Base-by-base conservation (phyloP, 1,140 invertebrate species). In the Chironomus tepperi region DNA sequence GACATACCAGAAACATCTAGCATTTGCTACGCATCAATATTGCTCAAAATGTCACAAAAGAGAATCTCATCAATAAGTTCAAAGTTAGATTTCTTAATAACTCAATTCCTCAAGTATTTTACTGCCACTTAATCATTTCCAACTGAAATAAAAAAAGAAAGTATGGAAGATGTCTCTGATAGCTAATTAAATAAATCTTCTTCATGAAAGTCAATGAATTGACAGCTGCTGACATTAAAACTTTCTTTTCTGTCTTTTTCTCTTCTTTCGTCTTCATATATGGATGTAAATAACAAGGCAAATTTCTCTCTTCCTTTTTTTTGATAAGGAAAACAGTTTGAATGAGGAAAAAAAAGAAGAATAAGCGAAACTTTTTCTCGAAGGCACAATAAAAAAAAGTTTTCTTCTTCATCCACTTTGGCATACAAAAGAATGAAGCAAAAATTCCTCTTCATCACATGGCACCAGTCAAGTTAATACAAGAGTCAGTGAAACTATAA, bases 121-220 rank as follows among this genome's bases (percentile, higher is more conserved):
- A 5, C 24, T 34, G 24, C 24, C 24, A 34, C 24, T 34, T 34
- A 34, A 34, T 34, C 24, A 34, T 34, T n/a, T 34, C 24, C 24
- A 34, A 34, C 2, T 34, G 47, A 57, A n/a, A 57, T 12, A n/a
- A 57, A 57, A 57, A 57, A n/a, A n/a, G n/a, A n/a, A n/a, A n/a
- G n/a, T 57, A n/a, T 2, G 7, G 64, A n/a, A 70, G 65, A 70
- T 15, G 47, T 57, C 47, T 15, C 5, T 57, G n/a, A 16, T 21
- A 9, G 18, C 65, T 70, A 70, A 70, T 70, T 70, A 70, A 70
- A 70, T 70, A 70, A 70, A 70, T 70, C 65, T 21, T 18, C 47
- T n/a, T 34, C 24, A 34, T 34, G 24, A 34, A 57, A n/a, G 47
- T 57, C 18, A 18, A 70, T 19, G 16, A 18, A 19, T 70, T 70